Percentiles rank a stretch among this genome's conserved stretches.
Conservation (phyloP, 1,140 invertebrate genomes). For the Nasonia longicornis region DNA sequence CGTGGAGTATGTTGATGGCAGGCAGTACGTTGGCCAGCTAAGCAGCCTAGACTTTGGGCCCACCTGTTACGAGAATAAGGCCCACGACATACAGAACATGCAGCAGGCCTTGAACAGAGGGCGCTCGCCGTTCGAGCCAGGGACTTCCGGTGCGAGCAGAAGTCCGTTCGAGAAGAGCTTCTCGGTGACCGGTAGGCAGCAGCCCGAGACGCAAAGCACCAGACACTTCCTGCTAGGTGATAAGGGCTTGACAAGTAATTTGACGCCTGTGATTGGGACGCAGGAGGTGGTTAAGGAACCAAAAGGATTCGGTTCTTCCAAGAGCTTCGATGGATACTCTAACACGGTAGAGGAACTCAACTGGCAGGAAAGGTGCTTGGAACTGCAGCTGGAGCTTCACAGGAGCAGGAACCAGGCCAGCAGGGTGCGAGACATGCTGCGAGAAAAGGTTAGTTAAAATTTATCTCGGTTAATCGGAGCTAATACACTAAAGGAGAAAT, state of each 20-base stretch:
- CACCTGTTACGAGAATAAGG: constrained; percentile 49
- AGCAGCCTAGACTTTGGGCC: constrained; percentile 53
- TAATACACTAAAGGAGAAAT: too few relatives aligned
- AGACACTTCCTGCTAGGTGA: constrained; percentile 21
- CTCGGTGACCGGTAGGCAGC: constrained; percentile 54
- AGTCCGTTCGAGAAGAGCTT: constrained; percentile 56
- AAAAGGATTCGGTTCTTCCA: constrained; percentile 60
- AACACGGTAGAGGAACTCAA: constrained; percentile 71
- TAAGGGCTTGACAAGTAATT: not conserved
- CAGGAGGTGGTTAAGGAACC: constrained; percentile 50
- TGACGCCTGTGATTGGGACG: not conserved
- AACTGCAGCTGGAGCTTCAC: constrained; percentile 85
- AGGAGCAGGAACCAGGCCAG: constrained; percentile 85
- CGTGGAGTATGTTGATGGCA: constrained; percentile 64
- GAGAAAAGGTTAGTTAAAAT: constrained; percentile 79
- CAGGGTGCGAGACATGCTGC: constrained; percentile 85
- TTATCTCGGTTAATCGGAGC: not conserved
- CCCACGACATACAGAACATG: constrained; percentile 46
- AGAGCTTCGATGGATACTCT: constrained; percentile 65
- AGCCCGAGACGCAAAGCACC: constrained; percentile 43
- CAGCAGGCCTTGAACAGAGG: constrained; percentile 49
- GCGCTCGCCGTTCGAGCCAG: constrained; percentile 55
- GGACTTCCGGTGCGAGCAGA: constrained; percentile 46
- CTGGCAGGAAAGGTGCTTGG: constrained; percentile 88
- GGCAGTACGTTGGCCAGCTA: constrained; percentile 49